Evolutionary conservation across 2,888 invertebrate species (phyloP).

Genomic region (Brachyptera putata): DNA sequence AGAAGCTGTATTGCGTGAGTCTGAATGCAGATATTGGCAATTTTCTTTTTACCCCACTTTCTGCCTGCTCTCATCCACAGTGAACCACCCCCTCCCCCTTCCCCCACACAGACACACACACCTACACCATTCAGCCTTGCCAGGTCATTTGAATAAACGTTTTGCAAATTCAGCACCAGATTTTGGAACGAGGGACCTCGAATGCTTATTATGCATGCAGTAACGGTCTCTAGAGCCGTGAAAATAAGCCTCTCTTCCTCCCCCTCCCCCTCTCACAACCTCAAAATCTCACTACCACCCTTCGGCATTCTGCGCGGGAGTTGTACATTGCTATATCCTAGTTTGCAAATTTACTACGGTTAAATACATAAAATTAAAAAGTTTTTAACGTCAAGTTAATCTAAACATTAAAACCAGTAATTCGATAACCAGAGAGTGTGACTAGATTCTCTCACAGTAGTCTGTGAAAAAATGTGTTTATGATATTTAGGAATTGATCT

Average conservation of each 20-base stretch:
- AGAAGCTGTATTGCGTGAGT: conserved; percentile 16
- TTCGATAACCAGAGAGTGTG: too few relatives aligned
- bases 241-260: conserved; percentile 25
- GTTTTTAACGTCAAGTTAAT: conserved; percentile 5
- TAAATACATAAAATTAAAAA: conserved; percentile 17
- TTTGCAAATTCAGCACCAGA: conserved; percentile 30
- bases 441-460: too few relatives aligned
- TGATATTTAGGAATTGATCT: too few relatives aligned
- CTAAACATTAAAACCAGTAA: too few relatives aligned
- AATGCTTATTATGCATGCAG: conserved; percentile 29
- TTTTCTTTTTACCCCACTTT: conserved; percentile 10
- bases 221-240: conserved; percentile 15
- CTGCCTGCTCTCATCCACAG: not conserved
- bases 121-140: conserved; percentile 26
- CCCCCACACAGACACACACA: conserved; percentile 20
- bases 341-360: conserved; percentile 1
- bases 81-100: not conserved
- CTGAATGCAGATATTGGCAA: conserved; percentile 24
- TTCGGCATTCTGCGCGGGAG: too few relatives aligned
- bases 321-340: conserved; percentile 5
- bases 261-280: not conserved
- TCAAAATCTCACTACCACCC: not conserved
- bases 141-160: conserved; percentile 31
- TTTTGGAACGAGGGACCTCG: conserved; percentile 27
- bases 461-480: too few relatives aligned